These are phyloP conservation scores for Caenorhabditis sp. DNA, from an alignment of 2,888 invertebrate genomes.

Conservation along the genomic window DNA sequence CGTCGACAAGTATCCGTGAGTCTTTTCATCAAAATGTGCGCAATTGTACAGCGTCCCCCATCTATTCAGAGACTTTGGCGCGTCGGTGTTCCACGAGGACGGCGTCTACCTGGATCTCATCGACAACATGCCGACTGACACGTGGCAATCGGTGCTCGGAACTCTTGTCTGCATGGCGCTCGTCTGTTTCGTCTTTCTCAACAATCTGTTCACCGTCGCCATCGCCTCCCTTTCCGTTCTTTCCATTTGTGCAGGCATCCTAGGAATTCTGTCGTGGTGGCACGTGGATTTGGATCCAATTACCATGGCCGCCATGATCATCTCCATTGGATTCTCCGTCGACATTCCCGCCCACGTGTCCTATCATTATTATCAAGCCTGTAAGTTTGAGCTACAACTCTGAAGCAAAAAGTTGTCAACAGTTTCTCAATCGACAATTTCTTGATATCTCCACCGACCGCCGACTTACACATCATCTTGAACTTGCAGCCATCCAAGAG, in stretches of 20 bases:
- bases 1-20: slow-evolving; percentile 72
- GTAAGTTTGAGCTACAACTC: no score
- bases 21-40: neutral
- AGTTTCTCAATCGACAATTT: no score
- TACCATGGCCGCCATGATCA: slow-evolving; percentile 72
- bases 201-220: slow-evolving; percentile 68
- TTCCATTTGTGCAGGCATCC: slow-evolving; percentile 66
- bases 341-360: slow-evolving; percentile 76
- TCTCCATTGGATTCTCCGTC: slow-evolving; percentile 76
- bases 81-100: slow-evolving; percentile 76
- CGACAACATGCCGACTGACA: slow-evolving; percentile 78
- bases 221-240: slow-evolving; percentile 63
- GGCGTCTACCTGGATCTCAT: slow-evolving; percentile 77
- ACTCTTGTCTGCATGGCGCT: slow-evolving; percentile 73
- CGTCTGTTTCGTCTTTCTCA: slow-evolving; percentile 73
- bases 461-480: neutral
- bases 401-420: no score
- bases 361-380: slow-evolving; percentile 72
- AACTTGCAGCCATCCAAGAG: slow-evolving; percentile 61
- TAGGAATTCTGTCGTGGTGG: slow-evolving; percentile 70
- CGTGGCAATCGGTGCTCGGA: slow-evolving; percentile 73
- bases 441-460: no score
- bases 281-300: slow-evolving; percentile 73
- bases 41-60: neutral
- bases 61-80: slow-evolving; percentile 66